Base-by-base conservation (phyloP, 2,797 vertebrate species). In the Crocidura indochinensis region DNA sequence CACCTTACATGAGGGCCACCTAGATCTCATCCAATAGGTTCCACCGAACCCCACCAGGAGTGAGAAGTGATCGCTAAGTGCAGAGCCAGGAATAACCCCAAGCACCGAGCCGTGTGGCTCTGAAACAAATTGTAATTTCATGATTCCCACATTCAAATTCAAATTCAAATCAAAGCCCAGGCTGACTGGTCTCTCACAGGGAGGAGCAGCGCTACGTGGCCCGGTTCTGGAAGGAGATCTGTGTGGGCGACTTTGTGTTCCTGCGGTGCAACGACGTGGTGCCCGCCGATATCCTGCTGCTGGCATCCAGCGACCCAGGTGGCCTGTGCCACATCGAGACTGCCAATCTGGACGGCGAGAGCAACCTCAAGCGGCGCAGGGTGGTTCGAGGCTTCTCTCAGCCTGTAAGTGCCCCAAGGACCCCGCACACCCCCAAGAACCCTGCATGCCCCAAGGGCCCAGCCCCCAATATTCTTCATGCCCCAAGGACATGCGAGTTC, bases 281-380 rank as follows among this genome's bases (percentile, higher is more conserved):
- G 82, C 99, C 99, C 0, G 99, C 99, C 0, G 99, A 99, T 71
- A 98, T 99, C 53, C 93, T 99, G 93, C 98, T 99, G 95, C 98
- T 99, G 46, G 99, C 98, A 94, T 99, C 99, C 95, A 99, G 99
- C 12, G 99, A 99, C 97, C 99, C 99, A 0, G 99, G 99, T 80
- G 99, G 99, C 9, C 98, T 99, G 86, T 99, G 99, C 97, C 99
- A 99, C 97, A 99, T 99, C 8, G 99, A 99, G 98, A 99, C 99
- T 0, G 99, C 99, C 97, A 99, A 99, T 44, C 98, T 99, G 98
- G 99, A 99, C 19, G 99, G 99, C 27, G 99, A 99, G 98, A 99
- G 99, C 96, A 99, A 99, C 97, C 98, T 99, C 72, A 99, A 99
- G 95, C 99, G 99, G 97, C 98, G 99, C 88, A 99, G 99, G 97